phyloP scores from a whole-genome alignment of 2,113 vertebrate genomes.

The Aythya baeri region DNA sequence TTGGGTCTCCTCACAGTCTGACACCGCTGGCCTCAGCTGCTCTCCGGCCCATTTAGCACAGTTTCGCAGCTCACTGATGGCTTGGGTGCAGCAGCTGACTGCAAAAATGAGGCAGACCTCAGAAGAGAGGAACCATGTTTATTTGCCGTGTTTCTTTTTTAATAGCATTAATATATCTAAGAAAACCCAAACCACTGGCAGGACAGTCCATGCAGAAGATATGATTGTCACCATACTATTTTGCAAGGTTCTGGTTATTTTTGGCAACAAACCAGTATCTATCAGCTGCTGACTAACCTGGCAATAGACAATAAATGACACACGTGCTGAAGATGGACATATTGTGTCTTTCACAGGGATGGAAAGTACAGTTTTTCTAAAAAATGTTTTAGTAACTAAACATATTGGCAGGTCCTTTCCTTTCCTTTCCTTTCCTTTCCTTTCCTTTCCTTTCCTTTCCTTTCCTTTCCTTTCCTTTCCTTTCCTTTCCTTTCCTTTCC shows the following conservation, averaged over 20 bases:
- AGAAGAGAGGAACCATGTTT: neutral
- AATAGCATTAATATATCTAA: neutral
- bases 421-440: no score
- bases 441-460: no score
- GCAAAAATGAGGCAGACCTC: neutral
- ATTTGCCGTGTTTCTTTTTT: neutral
- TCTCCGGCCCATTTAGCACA: fast-evolving
- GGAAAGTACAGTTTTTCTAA: neutral
- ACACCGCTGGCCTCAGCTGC: fast-evolving
- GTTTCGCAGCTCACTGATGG: neutral
- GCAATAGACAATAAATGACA: neutral
- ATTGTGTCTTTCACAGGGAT: neutral
- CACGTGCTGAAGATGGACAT: neutral
- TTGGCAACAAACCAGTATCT: neutral
- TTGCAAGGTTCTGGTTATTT: neutral
- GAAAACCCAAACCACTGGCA: neutral
- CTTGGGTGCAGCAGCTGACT: neutral
- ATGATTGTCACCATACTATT: neutral
- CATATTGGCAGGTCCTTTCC: neutral
- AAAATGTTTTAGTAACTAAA: neutral
- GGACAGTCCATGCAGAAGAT: neutral
- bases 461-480: no score
- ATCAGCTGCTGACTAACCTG: neutral
- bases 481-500: no score
- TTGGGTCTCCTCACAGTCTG: fast-evolving